These are phyloP conservation scores for Eristalis pertinax DNA, from an alignment of 2,888 invertebrate species.

Conservation along the genomic window DNA sequence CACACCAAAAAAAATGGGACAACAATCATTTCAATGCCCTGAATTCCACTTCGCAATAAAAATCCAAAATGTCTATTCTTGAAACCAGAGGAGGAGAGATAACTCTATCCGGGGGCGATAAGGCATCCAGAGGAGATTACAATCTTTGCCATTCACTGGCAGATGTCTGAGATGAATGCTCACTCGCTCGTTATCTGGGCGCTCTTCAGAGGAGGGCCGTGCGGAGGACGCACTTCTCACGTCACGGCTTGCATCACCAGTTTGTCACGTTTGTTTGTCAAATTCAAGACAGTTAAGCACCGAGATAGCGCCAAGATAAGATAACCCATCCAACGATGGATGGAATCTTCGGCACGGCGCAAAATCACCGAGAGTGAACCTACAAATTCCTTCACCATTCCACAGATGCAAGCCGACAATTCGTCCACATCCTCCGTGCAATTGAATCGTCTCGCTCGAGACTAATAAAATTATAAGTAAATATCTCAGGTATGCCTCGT, in stretches of 20 bases:
- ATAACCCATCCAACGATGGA: neutral
- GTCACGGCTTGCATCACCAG: constrained; percentile 19
- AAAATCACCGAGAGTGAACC: neutral
- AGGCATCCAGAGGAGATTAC: neutral
- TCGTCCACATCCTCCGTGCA: neutral
- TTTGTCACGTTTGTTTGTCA: neutral
- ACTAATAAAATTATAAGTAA: constrained; percentile 59
- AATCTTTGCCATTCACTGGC: neutral
- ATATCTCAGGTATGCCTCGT: constrained; percentile 42
- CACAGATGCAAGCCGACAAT: neutral
- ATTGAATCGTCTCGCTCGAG: constrained; percentile 53
- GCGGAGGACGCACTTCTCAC: neutral
- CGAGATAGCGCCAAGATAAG: neutral
- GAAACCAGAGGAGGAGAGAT: neutral
- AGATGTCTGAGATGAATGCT: neutral
- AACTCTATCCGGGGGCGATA: neutral
- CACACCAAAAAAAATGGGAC: too few species aligned
- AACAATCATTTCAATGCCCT: too few species aligned
- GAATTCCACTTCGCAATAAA: too few species aligned
- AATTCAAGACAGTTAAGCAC: neutral
- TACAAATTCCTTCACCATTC: neutral
- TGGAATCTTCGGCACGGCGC: too few species aligned
- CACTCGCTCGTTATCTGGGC: neutral
- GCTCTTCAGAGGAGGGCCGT: neutral
- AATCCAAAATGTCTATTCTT: neutral